Evolutionary conservation across 2,888 invertebrate genomes (phyloP).

Genomic region (Noctua fimbriata): DNA sequence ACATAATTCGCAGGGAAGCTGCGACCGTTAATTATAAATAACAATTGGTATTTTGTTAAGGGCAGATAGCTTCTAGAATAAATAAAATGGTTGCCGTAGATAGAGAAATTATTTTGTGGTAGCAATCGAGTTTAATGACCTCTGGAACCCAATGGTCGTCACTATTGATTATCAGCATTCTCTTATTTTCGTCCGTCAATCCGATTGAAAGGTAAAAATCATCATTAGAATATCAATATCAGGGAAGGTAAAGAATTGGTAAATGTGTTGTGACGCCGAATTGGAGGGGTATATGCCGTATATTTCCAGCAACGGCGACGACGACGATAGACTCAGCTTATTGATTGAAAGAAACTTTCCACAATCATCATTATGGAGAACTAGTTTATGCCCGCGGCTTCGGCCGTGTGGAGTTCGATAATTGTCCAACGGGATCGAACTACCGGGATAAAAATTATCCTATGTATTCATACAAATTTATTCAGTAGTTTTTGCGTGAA

Average conservation of each 20-base stretch:
- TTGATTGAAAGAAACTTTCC: not conserved
- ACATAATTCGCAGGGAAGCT: constrained; percentile 39
- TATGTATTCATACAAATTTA: not conserved
- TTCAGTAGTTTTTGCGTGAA: not conserved
- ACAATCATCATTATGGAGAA: not conserved
- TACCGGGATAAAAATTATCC: not conserved
- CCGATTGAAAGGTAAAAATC: not conserved
- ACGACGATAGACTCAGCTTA: not conserved
- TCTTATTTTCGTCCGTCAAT: not conserved
- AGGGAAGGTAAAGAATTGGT: not conserved
- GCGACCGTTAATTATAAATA: constrained; percentile 30
- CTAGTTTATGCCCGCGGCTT: not conserved
- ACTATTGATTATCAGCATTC: not conserved
- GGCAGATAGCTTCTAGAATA: not conserved
- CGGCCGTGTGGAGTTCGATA: not conserved
- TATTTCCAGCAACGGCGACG: not conserved
- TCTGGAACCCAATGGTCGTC: not conserved
- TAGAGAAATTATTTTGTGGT: not conserved
- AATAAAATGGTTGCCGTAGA: not conserved
- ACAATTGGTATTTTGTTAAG: constrained; percentile 27
- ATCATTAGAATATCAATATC: not conserved
- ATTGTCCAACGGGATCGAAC: not conserved
- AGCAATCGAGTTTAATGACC: not conserved
- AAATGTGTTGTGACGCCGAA: not conserved
- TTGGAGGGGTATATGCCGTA: not conserved